Evolutionary conservation across 2,888 invertebrate genomes (phyloP), one percentile per base, ranked within the genome.

Genomic region (Rhamnusium bicolor): DNA sequence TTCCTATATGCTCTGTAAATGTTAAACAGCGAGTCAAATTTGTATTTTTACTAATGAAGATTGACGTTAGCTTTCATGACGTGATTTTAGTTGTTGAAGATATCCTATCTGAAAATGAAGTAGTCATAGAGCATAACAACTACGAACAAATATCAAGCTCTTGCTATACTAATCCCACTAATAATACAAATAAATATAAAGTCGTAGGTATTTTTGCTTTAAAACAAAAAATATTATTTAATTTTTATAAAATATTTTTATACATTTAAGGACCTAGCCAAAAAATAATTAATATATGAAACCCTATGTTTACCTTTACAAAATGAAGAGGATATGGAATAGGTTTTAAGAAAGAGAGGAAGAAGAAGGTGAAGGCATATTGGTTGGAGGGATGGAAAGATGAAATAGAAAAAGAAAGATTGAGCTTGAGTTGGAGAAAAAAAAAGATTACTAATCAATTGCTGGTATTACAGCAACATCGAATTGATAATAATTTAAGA

Each of bases 201-300:
- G 7, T 27, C 5, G 2, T 27, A 27, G 24, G 24, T 32, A 32
- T 32, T 32, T 32, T 4, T 18, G 40, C 32, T 18, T 40, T 40
- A 32, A 32, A 40, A 14, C 1, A 61, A 40, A n/a, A n/a, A 19
- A 14, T 61, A 18, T 16, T 40, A 40, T 19, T 6, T 61, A 46
- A 32, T 7, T 61, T 32, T 46, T 32, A 32, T 14, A 61, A 18
- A 61, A 6, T 16, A 61, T 12, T 32, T 40, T 40, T 12, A 5
- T 61, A 10, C 21, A 16, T 61, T 61, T 32, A 61, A 61, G 61
- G 61, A 40, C 32, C 61, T 32, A 16, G 40, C 18, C 32, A 46
- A 32, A 29, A 32, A 61, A 61, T 40, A 61, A 18, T 32, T 16
- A n/a, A 61, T n/a, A 63, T 27, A 63, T n/a, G 27, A 49, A 14